Evolutionary conservation across 2,113 vertebrate species (phyloP).

Genomic region (Sclerurus mexicanus): DNA sequence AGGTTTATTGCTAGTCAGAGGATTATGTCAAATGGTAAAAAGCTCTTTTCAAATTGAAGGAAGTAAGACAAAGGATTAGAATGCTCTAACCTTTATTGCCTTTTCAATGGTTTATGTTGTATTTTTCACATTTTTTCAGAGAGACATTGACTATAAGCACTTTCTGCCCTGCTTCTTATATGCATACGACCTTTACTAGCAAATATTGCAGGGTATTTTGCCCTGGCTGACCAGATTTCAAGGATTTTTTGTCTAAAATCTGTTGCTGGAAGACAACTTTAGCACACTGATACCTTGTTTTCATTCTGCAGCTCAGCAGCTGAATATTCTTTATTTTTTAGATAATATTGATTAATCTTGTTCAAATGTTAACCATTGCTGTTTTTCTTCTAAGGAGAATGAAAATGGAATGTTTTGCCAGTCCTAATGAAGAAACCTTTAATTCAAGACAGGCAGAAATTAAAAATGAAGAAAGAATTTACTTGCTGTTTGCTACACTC

Average conservation of each 20-base stretch:
- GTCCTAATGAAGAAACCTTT: neutral
- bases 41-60: slow-evolving; percentile 14
- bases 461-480: neutral
- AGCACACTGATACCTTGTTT: neutral
- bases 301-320: neutral
- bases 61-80: neutral
- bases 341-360: neutral
- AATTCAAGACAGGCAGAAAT: neutral
- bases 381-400: neutral
- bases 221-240: neutral
- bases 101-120: neutral
- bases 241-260: neutral
- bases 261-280: neutral
- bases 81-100: neutral
- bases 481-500: neutral
- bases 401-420: neutral
- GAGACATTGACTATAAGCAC: neutral
- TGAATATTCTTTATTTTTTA: neutral
- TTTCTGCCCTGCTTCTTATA: neutral
- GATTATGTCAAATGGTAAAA: slow-evolving; percentile 17
- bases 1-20: slow-evolving; percentile 3
- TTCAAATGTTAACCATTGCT: neutral
- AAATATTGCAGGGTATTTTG: neutral
- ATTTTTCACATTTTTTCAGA: neutral
- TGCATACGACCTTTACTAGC: neutral